A percentile compares a stretch with the other conserved stretches of the same genome.
Evolutionary conservation across 2,797 vertebrate genomes (phyloP).

Genomic region (Buceros bicornis): DNA sequence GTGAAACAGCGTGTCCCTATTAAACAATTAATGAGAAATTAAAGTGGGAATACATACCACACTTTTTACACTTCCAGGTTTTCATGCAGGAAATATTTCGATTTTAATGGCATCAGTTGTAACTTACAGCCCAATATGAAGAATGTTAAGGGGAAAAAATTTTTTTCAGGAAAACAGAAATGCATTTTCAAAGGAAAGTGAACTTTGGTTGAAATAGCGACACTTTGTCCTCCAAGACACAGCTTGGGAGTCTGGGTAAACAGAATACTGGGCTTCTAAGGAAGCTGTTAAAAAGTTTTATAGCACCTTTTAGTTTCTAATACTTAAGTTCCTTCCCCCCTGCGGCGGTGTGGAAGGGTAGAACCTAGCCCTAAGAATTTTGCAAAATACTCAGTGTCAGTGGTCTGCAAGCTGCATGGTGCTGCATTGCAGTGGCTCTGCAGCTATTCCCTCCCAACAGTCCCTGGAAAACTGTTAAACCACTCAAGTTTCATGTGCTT

Average conservation of each 20-base stretch:
- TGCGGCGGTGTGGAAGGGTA: not conserved
- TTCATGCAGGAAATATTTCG: not conserved
- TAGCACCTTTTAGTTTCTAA: not conserved
- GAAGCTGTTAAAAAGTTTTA: not conserved
- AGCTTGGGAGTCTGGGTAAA: not conserved
- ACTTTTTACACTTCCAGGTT: not conserved
- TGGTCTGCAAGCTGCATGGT: not conserved
- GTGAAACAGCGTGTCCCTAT: not conserved
- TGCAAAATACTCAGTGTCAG: not conserved
- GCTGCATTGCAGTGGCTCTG: constrained; percentile 65
- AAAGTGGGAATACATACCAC: not conserved
- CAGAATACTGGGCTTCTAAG: not conserved
- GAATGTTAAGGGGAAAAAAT: not conserved
- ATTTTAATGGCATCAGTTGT: not conserved
- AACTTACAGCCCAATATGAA: not conserved
- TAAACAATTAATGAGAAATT: not conserved
- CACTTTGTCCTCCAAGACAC: not conserved
- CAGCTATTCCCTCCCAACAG: constrained; percentile 21
- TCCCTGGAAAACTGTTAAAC: not conserved
- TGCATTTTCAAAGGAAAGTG: not conserved
- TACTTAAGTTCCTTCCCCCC: not conserved
- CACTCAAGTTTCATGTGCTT: not conserved
- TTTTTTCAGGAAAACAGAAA: not conserved
- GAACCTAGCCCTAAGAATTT: not conserved
- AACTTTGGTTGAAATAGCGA: not conserved